These are phyloP conservation scores for Tenualosa ilisha DNA, from an alignment of 2,797 vertebrate genomes.

Conservation along the genomic window DNA sequence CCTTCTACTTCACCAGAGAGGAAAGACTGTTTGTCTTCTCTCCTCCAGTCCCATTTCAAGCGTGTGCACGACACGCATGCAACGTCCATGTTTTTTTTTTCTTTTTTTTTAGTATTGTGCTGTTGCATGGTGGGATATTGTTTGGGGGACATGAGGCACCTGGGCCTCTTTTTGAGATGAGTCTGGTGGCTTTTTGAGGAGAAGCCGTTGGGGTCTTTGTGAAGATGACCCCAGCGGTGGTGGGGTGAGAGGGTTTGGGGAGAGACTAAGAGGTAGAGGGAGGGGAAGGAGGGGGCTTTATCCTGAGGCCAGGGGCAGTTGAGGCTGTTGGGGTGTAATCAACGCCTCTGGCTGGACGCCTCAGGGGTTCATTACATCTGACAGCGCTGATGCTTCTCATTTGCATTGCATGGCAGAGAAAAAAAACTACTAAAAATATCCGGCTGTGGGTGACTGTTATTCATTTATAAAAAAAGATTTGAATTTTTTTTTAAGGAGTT, in stretches of 20 bases:
- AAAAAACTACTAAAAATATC: constrained; percentile 18
- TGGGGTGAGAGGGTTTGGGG: constrained; percentile 9
- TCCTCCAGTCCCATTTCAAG: neutral
- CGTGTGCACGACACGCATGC: neutral
- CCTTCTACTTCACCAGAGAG: neutral
- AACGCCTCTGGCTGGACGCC: constrained; percentile 60
- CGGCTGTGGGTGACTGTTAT: constrained; percentile 14
- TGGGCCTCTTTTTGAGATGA: neutral
- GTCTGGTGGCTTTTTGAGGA: neutral
- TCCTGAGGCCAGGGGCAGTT: constrained; percentile 28
- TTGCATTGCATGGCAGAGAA: constrained; percentile 55
- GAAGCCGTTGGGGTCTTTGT: neutral
- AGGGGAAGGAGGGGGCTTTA: neutral
- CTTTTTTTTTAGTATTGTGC: neutral
- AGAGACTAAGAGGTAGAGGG: neutral
- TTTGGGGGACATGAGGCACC: neutral
- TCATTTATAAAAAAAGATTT: neutral
- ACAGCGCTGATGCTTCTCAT: constrained; percentile 57
- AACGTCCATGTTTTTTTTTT: neutral
- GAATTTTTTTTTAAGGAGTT: neutral
- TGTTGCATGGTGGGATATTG: constrained; percentile 1
- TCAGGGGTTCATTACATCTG: constrained; percentile 72
- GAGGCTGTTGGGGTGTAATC: constrained; percentile 50
- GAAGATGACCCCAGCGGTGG: constrained; percentile 4
- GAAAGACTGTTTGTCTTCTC: neutral